Base-by-base conservation (phyloP, 2,113 vertebrate species). In the Rallus limicola region DNA sequence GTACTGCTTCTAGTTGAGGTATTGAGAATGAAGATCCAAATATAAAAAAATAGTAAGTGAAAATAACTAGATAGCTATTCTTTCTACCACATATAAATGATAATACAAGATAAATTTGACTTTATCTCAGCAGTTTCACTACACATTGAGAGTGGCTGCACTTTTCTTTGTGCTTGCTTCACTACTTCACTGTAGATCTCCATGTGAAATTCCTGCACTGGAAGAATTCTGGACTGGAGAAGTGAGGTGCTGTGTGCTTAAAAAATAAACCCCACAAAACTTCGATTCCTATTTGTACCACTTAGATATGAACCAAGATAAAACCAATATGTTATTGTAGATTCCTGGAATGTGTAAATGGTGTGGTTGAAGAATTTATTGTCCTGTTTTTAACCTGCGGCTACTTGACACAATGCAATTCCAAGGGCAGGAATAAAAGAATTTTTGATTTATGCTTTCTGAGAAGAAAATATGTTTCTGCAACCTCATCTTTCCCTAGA, bases 181-280 rank as follows among this genome's bases (percentile, higher is more conserved):
- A 23, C 4, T 50, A 4, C 75, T 89, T 78, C 13, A 42, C 9
- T 68, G 4, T 75, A 46, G 75, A 92, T 56, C 78, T 53, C 7
- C 28, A 4, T 24, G 9, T 48, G 28, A 56, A 63, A 60, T 9
- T 59, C 9, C 18, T 56, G 8, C 12, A 28, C 11, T 29, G 14
- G 42, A 72, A 36, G 15, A 69, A 72, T 76, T 64, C 34, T 31
- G 13, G 13, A 63, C 19, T 40, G 50, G 33, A 76, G 11, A 5
- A 36, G 6, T 13, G 6, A 15, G 4, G 4, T 53, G 6, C 0
- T 12, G 3, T 62, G 15, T 52, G 13, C 12, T 88, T 79, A 53
- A 60, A 63, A 81, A 62, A 50, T 3, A 72, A 65, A 50, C 2
- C 2, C 12, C 0, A 3, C 9, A 67, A 33, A 89, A 68, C 0